phyloP scores from a whole-genome alignment of 2,113 vertebrate genomes.

The Alouatta palliata region DNA sequence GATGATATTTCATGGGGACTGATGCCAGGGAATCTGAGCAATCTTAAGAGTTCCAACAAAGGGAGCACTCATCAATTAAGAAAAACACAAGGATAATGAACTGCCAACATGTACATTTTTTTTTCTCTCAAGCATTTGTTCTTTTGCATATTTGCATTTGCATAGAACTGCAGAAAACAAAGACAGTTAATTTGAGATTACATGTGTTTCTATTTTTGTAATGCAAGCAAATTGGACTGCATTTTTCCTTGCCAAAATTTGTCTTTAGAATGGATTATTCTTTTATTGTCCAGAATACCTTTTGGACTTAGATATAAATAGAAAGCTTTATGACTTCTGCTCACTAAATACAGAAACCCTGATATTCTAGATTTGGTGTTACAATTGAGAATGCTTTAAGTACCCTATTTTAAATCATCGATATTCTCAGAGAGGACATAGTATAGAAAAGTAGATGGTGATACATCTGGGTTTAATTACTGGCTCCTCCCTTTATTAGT shows the following conservation, averaged over 20 bases:
- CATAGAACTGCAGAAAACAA: slow-evolving; percentile 27
- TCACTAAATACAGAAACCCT: slow-evolving; percentile 30
- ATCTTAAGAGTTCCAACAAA: neutral
- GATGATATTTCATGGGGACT: slow-evolving; percentile 41
- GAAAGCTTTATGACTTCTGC: slow-evolving; percentile 55
- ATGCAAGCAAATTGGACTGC: slow-evolving; percentile 39
- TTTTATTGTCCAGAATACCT: slow-evolving; percentile 45
- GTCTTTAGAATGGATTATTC: slow-evolving; percentile 54
- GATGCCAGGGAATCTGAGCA: slow-evolving; percentile 9
- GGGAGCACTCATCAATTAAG: neutral
- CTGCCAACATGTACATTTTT: slow-evolving; percentile 42
- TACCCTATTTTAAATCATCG: neutral
- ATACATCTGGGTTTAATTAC: neutral
- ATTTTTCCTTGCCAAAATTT: slow-evolving; percentile 64
- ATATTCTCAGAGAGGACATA: neutral
- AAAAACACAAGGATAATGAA: neutral
- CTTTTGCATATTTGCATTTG: slow-evolving; percentile 66
- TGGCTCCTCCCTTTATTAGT: neutral
- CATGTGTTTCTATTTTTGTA: slow-evolving; percentile 66
- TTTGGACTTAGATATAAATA: slow-evolving; percentile 59
- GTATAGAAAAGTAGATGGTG: neutral
- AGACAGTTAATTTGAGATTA: slow-evolving; percentile 66
- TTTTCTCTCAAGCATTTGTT: slow-evolving; percentile 58
- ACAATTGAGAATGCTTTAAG: neutral
- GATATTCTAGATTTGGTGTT: slow-evolving; percentile 22